These are phyloP conservation scores for Pseudomugil tenellus DNA, from an alignment of 2,797 vertebrate genomes.

Conservation along the genomic window DNA sequence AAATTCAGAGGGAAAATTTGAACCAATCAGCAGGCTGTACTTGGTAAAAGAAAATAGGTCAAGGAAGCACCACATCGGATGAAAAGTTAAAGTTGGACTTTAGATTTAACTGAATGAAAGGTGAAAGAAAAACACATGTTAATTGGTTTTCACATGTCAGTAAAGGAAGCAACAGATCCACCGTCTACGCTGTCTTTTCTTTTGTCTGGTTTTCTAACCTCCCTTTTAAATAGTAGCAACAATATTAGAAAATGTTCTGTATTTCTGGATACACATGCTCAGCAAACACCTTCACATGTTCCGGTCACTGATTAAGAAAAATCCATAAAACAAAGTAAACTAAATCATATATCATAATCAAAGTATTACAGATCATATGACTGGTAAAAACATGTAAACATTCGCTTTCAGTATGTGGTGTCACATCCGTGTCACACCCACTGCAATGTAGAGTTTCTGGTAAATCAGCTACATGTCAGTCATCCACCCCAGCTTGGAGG, in stretches of 20 bases:
- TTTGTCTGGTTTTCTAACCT: neutral
- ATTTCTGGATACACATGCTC: neutral
- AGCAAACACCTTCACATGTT: neutral
- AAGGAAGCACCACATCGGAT: conserved; percentile 1
- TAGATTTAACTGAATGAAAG: neutral
- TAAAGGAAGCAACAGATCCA: no score
- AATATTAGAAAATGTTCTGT: neutral
- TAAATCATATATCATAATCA: neutral
- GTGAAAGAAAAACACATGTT: neutral
- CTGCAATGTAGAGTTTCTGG: neutral
- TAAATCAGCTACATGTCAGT: neutral
- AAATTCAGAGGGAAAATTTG: conserved; percentile 19
- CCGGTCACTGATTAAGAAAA: neutral
- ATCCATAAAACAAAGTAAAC: neutral
- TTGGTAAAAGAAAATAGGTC: neutral
- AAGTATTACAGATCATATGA: neutral
- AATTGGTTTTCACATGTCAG: neutral
- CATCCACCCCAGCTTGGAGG: neutral
- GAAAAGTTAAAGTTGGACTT: neutral
- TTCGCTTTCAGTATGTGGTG: neutral
- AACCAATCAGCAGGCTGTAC: neutral
- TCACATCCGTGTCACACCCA: neutral
- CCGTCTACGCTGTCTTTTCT: no score
- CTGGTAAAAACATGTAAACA: neutral
- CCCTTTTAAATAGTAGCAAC: neutral